These are phyloP conservation scores for Allolobophora icterica DNA, from an alignment of 2,888 invertebrate species.

Conservation along the genomic window DNA sequence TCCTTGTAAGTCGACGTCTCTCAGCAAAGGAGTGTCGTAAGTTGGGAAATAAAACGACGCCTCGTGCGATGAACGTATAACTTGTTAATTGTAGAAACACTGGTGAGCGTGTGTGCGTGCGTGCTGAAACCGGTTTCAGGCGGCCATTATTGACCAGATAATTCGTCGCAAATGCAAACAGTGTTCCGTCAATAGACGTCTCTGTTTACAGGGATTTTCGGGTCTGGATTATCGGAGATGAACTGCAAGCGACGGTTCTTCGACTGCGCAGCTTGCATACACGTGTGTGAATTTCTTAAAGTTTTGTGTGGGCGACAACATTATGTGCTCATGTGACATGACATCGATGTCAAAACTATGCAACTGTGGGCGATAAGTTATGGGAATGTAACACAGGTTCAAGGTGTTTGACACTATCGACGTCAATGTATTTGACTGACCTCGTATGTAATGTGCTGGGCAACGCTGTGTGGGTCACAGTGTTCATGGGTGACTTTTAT, in stretches of 20 bases:
- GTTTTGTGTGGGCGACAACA: background rate
- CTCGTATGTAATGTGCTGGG: no score
- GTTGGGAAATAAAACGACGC: background rate
- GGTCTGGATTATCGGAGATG: constrained; percentile 7
- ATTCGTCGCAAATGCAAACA: background rate
- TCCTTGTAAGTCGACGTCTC: background rate
- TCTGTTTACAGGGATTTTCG: constrained; percentile 17
- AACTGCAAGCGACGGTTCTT: background rate
- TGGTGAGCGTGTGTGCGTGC: background rate
- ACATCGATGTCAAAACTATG: background rate
- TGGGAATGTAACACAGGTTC: no score
- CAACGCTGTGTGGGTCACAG: no score
- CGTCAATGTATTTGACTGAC: no score
- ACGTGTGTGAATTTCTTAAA: background rate
- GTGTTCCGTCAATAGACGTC: background rate
- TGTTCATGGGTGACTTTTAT: no score
- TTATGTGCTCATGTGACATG: background rate
- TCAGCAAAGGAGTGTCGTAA: background rate
- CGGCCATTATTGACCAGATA: background rate
- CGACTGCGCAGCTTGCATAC: background rate
- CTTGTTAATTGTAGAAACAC: background rate
- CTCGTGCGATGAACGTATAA: background rate
- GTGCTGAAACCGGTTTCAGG: background rate
- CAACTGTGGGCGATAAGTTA: background rate
- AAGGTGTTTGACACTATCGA: no score